Base-by-base conservation (phyloP, 2,888 invertebrate genomes). In the Ornithoptera priamus region DNA sequence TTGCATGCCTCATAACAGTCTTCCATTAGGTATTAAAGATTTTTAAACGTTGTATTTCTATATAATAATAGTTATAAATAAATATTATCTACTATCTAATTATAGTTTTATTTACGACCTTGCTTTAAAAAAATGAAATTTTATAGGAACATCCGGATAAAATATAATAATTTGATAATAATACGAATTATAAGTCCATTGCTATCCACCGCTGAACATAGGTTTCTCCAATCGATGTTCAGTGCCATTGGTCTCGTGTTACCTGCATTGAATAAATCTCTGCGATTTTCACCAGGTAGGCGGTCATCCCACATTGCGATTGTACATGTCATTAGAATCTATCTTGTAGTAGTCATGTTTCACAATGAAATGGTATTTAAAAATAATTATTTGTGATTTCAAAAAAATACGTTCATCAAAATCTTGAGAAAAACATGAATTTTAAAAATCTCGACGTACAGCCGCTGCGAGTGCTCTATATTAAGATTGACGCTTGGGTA, bases 401-500 rank as follows among this genome's bases (percentile, higher is more conserved):
- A 53, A 53, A 5, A 6, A 53, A 58, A 58, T 46, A 15, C 57
- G 2, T 12, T n/a, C 12, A 8, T 53, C 50, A 60, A 66, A 60
- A 53, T n/a, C 57, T 57, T 50, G 15, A n/a, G 12, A 1, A 53
- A n/a, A 2, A 2, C 18, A 18, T 15, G 46, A 46, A 46, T 46
- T 15, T 15, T 15, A 12, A 46, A 46, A 15, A 46, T 46, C 30
- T 66, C 60, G 20, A 20, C 60, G 20, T 46, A 30, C 30, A 71
- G 67, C 63, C 60, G 75, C 67, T 61, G 56, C 60, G 72, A 76
- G 63, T 57, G 63, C 20, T 81, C 81, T 81, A 80, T 78, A 79
- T 81, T 81, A 79, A 81, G 81, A 84, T 73, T 71, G 68, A 80
- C 70, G 71, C 74, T 75, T 76, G 75, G 74, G 73, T 79, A 81